phyloP scores from a whole-genome alignment of 2,113 vertebrate genomes.

The Oxyruncus cristatus region DNA sequence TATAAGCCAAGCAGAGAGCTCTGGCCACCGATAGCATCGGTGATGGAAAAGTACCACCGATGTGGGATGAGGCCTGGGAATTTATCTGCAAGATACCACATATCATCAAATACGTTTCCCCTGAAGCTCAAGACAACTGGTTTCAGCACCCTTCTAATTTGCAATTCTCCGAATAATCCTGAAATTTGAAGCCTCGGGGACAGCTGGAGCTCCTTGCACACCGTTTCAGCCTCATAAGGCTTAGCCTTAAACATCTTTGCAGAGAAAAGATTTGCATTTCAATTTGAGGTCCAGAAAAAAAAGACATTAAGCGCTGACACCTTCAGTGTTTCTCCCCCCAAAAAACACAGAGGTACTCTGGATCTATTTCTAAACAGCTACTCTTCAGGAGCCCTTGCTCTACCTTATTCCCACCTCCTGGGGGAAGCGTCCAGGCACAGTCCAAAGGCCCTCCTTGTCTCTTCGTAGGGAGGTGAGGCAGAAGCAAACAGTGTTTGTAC shows the following conservation, averaged over 20 bases:
- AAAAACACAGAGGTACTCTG: neutral
- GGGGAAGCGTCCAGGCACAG: neutral
- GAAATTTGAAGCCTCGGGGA: neutral
- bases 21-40: neutral
- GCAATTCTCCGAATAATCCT: neutral
- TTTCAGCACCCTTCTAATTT: neutral
- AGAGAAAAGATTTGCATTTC: neutral
- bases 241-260: neutral
- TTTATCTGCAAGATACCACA: neutral
- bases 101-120: neutral
- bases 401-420: neutral
- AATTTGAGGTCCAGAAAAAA: neutral
- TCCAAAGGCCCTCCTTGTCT: neutral
- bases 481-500: neutral
- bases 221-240: neutral
- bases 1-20: neutral
- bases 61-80: neutral
- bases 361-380: neutral
- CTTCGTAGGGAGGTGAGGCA: neutral
- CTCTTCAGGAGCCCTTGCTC: neutral
- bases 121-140: neutral
- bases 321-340: neutral
- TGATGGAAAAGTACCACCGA: neutral
- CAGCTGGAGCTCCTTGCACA: neutral
- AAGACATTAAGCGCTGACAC: neutral